Conservation (phyloP, 2,797 vertebrate species). For the Chelmon rostratus region DNA sequence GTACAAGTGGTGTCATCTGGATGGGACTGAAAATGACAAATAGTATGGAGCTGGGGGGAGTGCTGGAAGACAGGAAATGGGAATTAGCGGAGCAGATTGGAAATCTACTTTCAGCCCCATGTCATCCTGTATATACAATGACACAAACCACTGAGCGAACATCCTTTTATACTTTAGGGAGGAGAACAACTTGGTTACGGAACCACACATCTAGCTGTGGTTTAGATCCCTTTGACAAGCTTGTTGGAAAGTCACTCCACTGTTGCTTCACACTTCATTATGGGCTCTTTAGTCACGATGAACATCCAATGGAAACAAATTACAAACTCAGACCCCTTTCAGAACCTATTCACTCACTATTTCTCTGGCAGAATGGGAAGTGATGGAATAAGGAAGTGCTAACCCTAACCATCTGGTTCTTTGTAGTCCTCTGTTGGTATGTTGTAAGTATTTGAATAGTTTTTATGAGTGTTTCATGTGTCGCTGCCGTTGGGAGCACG, state of each 20-base stretch:
- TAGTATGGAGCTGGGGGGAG: not conserved
- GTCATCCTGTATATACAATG: not conserved
- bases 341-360: conserved; percentile 5
- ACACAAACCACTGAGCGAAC: not conserved
- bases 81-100: not conserved
- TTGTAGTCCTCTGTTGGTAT: conserved; percentile 27
- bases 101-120: not conserved
- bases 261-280: conserved; percentile 35
- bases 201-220: not conserved
- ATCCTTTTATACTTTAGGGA: not conserved
- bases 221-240: conserved; percentile 21
- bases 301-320: conserved; percentile 38
- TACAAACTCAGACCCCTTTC: conserved; percentile 19
- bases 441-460: conserved; percentile 53
- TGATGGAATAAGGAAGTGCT: conserved; percentile 40
- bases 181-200: not conserved
- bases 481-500: conserved; percentile 42
- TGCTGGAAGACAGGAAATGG: not conserved
- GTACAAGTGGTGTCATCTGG: not conserved
- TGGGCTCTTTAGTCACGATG: conserved; percentile 12
- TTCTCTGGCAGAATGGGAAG: conserved; percentile 16
- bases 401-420: conserved; percentile 46
- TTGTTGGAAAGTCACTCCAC: conserved; percentile 15
- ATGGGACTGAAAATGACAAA: not conserved
- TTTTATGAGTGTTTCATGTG: conserved; percentile 56